These are phyloP conservation scores for Helogale parvula DNA, from an alignment of 2,113 vertebrate genomes.

Conservation along the genomic window DNA sequence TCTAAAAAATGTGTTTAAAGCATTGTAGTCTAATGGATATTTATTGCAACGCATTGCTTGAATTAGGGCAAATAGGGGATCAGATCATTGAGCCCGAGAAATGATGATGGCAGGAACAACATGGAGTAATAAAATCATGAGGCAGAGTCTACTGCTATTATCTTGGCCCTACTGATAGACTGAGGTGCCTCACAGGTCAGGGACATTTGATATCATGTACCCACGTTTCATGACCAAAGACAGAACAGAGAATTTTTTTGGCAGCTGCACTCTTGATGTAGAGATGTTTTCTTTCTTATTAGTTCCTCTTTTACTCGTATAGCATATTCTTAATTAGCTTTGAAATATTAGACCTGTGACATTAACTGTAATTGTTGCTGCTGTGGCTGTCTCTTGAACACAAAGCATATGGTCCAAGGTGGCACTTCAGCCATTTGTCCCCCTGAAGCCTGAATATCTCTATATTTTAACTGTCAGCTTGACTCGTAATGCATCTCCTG, in stretches of 20 bases:
- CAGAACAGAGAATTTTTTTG: background rate
- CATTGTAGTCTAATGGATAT: background rate
- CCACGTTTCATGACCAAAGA: background rate
- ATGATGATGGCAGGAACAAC: accelerated
- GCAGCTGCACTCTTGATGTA: background rate
- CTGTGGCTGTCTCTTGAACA: background rate
- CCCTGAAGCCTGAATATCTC: background rate
- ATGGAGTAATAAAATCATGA: accelerated
- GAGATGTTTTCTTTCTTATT: background rate
- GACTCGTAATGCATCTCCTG: background rate
- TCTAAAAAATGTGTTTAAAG: background rate
- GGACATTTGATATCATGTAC: background rate
- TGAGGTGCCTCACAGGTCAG: background rate
- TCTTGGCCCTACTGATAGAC: background rate
- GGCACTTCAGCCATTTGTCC: background rate
- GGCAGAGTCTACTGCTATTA: background rate
- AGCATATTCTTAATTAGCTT: background rate
- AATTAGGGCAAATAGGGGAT: background rate
- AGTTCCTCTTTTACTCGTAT: background rate
- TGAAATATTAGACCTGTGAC: background rate
- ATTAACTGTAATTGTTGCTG: background rate
- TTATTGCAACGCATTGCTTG: background rate
- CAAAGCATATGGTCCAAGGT: background rate
- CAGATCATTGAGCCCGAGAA: background rate
- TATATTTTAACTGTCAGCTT: background rate